Conservation (phyloP, 2,797 vertebrate species). For the Coranthus polyacanthus region DNA sequence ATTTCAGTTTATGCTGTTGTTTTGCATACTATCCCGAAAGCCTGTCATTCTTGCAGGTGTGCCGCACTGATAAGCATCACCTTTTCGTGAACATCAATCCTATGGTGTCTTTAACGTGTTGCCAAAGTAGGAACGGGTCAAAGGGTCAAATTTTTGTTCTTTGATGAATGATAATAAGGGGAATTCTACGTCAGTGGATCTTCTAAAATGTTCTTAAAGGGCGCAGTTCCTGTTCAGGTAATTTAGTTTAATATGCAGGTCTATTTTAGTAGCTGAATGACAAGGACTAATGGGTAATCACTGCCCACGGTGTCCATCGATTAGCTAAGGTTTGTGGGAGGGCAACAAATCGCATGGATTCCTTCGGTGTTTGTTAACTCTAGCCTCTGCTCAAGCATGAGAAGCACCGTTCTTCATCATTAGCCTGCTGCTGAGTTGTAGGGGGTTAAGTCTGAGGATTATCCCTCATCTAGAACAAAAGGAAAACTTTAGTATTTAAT, state of each 20-base stretch:
- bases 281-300: slow-evolving; percentile 21
- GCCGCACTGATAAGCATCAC: too few species aligned
- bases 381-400: neutral
- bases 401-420: slow-evolving; percentile 16
- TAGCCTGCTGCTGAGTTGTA: slow-evolving; percentile 2
- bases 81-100: too few species aligned
- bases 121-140: slow-evolving; percentile 3
- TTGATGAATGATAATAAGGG: slow-evolving; percentile 3
- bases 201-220: neutral
- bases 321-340: slow-evolving; percentile 35
- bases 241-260: slow-evolving; percentile 4
- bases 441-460: neutral
- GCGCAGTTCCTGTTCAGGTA: neutral
- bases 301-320: slow-evolving; percentile 21
- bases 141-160: slow-evolving; percentile 9
- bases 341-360: slow-evolving; percentile 26
- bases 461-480: neutral
- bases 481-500: too few species aligned
- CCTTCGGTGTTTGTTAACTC: slow-evolving; percentile 20
- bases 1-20: neutral
- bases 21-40: neutral
- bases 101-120: slow-evolving; percentile 17
- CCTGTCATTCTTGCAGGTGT: neutral
- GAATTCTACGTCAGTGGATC: too few species aligned
- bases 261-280: neutral